Conservation (phyloP, 2,113 vertebrate genomes). For the Plectropomus leopardus region DNA sequence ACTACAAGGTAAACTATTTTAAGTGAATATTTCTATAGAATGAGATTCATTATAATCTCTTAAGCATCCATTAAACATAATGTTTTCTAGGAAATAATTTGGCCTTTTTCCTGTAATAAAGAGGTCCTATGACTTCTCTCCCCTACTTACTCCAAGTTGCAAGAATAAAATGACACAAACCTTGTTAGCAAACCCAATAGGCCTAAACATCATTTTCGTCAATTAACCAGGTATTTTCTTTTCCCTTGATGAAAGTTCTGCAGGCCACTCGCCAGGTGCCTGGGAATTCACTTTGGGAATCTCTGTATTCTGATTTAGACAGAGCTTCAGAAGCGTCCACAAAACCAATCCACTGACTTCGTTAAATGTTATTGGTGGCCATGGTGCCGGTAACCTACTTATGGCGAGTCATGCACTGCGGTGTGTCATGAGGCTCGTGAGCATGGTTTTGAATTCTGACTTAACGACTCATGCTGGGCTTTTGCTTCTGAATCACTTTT, state of each 20-base stretch:
- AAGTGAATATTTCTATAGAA: neutral
- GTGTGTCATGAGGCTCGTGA: slow-evolving; percentile 2
- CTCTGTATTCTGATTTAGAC: neutral
- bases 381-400: slow-evolving; percentile 46
- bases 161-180: slow-evolving; percentile 13
- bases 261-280: neutral
- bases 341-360: slow-evolving; percentile 9
- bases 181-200: slow-evolving; percentile 43
- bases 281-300: neutral
- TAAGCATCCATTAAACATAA: neutral
- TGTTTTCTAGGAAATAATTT: neutral
- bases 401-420: slow-evolving; percentile 41
- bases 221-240: neutral
- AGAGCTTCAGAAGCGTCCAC: neutral
- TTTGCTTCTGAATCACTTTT: neutral
- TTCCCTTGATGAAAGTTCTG: neutral
- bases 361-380: slow-evolving; percentile 47
- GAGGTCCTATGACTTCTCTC: neutral
- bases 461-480: neutral
- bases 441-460: slow-evolving; percentile 10
- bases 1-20: neutral
- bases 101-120: neutral
- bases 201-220: slow-evolving; percentile 11
- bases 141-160: neutral
- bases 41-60: neutral